Evolutionary conservation across 2,113 vertebrate genomes (phyloP), one percentile per base, ranked within the genome.

Genomic region (Cheirogaleus medius): DNA sequence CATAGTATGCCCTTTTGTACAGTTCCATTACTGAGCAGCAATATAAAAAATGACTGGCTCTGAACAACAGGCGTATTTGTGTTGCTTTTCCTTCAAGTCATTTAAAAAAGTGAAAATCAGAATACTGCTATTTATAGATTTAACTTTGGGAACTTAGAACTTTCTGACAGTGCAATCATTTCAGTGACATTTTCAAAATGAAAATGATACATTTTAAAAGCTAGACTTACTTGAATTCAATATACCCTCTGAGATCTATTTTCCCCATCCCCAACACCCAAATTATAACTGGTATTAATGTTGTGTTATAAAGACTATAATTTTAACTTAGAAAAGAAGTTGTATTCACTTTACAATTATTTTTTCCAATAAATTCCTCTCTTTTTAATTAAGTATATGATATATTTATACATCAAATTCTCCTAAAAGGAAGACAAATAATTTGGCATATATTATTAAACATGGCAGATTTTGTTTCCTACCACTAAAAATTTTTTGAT

Each of bases 151-250:
- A 98, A 97, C 94, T 89, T 94, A 97, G 90, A 86, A 93, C 63
- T 95, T 95, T 37, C 37, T 90, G 1, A 34, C 1, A 9, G 66
- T 1, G 1, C 32, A 98, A 87, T 77, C 15, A 18, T 97, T 97
- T 96, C 92, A 85, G 97, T 97, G 66, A 95, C 68, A 27, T 34
- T 84, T 54, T 97, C 84, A 94, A 97, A 95, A 88, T 95, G 91
- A 98, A 94, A 98, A 82, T 32, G 29, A 97, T 97, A 97, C 77
- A 81, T 68, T 77, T 97, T 95, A 95, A 97, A 78, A 42, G 56
- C 94, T 90, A 87, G 64, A 92, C 98, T 98, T 98, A 97, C 95
- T 97, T 96, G 94, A 76, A 98, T 96, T 94, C 97, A 83, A 23
- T 88, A 1, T 94, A 95, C 87, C 58, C 44, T 94, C 54, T 90